Evolutionary conservation across 2,113 vertebrate species (phyloP), one percentile per base, ranked within the genome.

Genomic region (Sinocyclocheilus grahami): DNA sequence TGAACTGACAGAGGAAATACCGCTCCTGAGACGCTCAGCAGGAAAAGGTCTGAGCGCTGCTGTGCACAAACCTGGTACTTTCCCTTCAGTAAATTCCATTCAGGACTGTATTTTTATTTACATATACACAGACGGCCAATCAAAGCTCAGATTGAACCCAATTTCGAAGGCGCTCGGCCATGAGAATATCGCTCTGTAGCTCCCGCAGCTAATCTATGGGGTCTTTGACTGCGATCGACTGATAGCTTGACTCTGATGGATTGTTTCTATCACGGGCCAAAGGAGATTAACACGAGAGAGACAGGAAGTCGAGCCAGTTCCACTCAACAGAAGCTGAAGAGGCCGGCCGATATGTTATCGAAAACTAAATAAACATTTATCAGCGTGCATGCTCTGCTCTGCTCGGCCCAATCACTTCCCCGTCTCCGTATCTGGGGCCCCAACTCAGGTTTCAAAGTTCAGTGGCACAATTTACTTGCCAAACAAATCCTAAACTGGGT

Each of bases 371-470:
- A 89, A 84, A 85, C 87, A 88, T 74, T 86, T 83, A 86, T 83
- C 62, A 37, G 33, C 51, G 83, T 63, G 62, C 63, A 24, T 39
- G 69, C 78, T 80, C 80, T 39, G 69, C 78, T 80, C 80, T 60
- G 86, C 86, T 91, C 86, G 90, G 87, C 78, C 85, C 89, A 82
- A 42, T 88, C 88, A 85, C 82, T 67, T 78, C 58, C 85, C 76
- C 76, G 76, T 85, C 46, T 67, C 51, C 69, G 30, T 42, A 62
- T 85, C n/a, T 69, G 87, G 84, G 46, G 87, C 76, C 72, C 86
- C 79, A 65, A 85, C 86, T 90, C 62, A 10, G 60, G 89, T 91
- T 79, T 92, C 92, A 94, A 92, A 93, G 94, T 92, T 92, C 93
- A 93, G 84, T 78, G 22, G 37, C 48, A 10, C 76, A 37, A 76